Base-by-base conservation (phyloP, 1,140 invertebrate species). In the Leptinotarsa undecemlineata region DNA sequence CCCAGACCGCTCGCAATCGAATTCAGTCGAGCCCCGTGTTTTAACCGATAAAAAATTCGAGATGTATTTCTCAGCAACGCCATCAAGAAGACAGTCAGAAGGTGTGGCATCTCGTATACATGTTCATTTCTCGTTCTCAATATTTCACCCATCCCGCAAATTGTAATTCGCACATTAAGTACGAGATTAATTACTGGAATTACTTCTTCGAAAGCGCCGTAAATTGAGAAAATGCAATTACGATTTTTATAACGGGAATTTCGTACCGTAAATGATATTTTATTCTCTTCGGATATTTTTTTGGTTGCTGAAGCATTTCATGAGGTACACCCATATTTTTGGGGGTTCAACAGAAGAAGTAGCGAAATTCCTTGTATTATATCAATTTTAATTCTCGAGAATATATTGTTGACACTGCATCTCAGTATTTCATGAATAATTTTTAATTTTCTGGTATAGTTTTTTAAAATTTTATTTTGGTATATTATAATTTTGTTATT, bases 181-280 rank as follows among this genome's bases (percentile, higher is more conserved):
- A 57, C 17, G 51, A 57, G 51, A 57, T 57, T 57, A 57, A 57
- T 57, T 19, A 57, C 17, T 14, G 51, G n/a, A 57, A 57, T 57
- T 57, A 57, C 51, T 57, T 57, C 3, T 57, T 57, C 14, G n/a
- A 57, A 4, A 19, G 51, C 14, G 51, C 17, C 4, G 51, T 57
- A 57, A 57, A 57, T 57, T 57, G 51, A 17, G 17, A 57, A 57
- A 57, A 57, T 57, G 51, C 51, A 57, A 57, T 57, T 57, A 57
- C 15, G 51, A 4, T 57, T 57, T 57, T 57, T 57, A 57, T 19
- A 57, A 57, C 51, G 15, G 51, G 13, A 4, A 57, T 19, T 57
- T 19, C 51, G 51, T 1, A 57, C 13, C 51, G 51, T 57, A 57
- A 57, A 17, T 57, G 15, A n/a, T 57, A 1, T 42, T 42, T 42